Evolutionary conservation across 2,888 invertebrate genomes (phyloP).

Genomic region (Limnephilus rhombicus): DNA sequence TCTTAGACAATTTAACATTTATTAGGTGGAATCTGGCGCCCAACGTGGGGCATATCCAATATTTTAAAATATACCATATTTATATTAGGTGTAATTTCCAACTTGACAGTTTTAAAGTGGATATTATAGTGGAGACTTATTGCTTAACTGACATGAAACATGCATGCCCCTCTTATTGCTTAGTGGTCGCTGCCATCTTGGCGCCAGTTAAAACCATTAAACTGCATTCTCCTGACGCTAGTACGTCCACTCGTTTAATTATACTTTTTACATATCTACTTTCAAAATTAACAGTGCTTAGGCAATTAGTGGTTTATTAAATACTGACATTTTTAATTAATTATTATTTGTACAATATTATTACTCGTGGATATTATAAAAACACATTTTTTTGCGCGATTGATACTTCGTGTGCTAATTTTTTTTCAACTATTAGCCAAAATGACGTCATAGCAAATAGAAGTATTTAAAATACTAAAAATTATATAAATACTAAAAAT

Average conservation of each 20-base stretch:
- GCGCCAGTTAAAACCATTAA: conserved; percentile 3
- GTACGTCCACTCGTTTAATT: neutral
- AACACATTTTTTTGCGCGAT: no score
- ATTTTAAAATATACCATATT: neutral
- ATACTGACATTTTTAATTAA: no score
- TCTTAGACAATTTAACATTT: neutral
- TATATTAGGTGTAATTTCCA: neutral
- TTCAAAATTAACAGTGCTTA: neutral
- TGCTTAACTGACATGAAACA: conserved; percentile 21
- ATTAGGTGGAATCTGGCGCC: neutral
- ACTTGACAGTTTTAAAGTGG: neutral
- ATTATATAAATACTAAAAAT: no score
- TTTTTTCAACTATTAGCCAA: no score
- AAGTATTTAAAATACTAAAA: no score
- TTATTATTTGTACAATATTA: no score
- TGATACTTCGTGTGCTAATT: no score
- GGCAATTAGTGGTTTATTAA: no score
- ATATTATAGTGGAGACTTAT: neutral
- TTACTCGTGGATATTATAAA: no score
- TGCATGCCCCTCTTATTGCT: neutral
- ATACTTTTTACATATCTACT: neutral
- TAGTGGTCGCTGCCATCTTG: neutral
- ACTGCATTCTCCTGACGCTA: conserved; percentile 11
- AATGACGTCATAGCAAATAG: no score
- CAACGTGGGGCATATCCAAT: neutral